A percentile compares a stretch with the other conserved stretches of the same genome.
Conservation (phyloP, 2,888 invertebrate genomes). For the Mamestra brassicae region DNA sequence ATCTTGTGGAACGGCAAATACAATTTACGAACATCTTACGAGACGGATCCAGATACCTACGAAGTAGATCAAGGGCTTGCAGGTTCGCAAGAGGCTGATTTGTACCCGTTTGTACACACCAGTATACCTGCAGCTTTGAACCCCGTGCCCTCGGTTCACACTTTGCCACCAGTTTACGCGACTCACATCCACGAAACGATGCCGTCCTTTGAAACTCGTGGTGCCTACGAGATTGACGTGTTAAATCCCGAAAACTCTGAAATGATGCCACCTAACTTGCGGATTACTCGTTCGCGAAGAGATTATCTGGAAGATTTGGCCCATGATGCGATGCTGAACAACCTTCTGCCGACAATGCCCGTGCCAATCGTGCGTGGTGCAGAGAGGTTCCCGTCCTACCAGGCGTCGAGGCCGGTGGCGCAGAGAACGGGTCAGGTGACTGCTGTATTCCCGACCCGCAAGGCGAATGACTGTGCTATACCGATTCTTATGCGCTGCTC, state of each 20-base stretch:
- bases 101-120: constrained; percentile 58
- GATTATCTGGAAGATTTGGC: constrained; percentile 76
- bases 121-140: constrained; percentile 57
- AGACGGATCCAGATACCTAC: constrained; percentile 31
- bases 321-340: constrained; percentile 81
- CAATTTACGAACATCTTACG: constrained; percentile 30
- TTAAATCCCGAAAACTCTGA: constrained; percentile 55
- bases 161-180: constrained; percentile 69
- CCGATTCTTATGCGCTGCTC: constrained; percentile 78
- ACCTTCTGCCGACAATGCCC: constrained; percentile 84
- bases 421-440: constrained; percentile 28
- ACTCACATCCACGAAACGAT: constrained; percentile 68
- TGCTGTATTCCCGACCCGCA: constrained; percentile 66
- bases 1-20: constrained; percentile 41
- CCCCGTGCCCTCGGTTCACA: constrained; percentile 59
- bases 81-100: constrained; percentile 46
- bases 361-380: constrained; percentile 73
- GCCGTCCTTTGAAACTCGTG: constrained; percentile 46
- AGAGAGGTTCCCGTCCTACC: constrained; percentile 42
- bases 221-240: constrained; percentile 52
- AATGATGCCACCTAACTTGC: constrained; percentile 58
- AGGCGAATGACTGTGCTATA: constrained; percentile 65
- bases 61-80: constrained; percentile 31
- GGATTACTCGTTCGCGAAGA: constrained; percentile 69
- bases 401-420: constrained; percentile 6